Base-by-base conservation (phyloP, 1,140 invertebrate species). In the Acromyrmex echinatior region DNA sequence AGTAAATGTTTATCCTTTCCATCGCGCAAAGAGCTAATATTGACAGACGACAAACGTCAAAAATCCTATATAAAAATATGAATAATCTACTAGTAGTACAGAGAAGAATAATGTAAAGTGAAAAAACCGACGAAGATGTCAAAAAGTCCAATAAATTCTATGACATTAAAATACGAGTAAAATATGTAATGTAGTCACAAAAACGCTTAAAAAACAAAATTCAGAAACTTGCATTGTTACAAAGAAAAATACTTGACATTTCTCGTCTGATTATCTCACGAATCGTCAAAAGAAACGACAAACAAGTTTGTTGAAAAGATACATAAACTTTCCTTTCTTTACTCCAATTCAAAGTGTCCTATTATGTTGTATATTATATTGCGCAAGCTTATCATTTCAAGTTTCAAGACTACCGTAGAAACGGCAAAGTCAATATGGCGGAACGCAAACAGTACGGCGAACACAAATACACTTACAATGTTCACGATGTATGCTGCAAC, bases 1-100 rank as follows among this genome's bases (percentile, higher is more conserved):
- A 74, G 80, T 49, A 74, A 84, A 84, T 84, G 56, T 84, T 84
- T 84, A 74, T 74, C 80, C 39, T 84, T 74, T 84, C 80, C 39
- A 84, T 84, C 68, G 74, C 25, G 21, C 66, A 82, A 82, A 39
- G 25, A 16, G 7, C 28, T 45, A 84, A 84, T 63, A 84, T 84
- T 84, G 56, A 35, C 80, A 28, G 9, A 65, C 39, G 70, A 63
- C 49, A 62, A 76, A 60, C n/a, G 70, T 76, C 12, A 74, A 74
- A 82, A 74, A 82, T 74, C 66, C 18, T 25, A 31, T 25, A 21
- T 58, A 70, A 49, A 60, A 73, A 82, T 58, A 56, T 71, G 51
- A 49, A 58, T 71, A 58, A 51, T 70, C 39, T 9, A 39, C 14
- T 25, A 39, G 39, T 31, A 31, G 39, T 31, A 31, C n/a, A 65